A percentile compares a stretch with the other conserved stretches of the same genome.
phyloP scores from a whole-genome alignment of 2,888 invertebrate species.

The Incurvaria masculella region DNA sequence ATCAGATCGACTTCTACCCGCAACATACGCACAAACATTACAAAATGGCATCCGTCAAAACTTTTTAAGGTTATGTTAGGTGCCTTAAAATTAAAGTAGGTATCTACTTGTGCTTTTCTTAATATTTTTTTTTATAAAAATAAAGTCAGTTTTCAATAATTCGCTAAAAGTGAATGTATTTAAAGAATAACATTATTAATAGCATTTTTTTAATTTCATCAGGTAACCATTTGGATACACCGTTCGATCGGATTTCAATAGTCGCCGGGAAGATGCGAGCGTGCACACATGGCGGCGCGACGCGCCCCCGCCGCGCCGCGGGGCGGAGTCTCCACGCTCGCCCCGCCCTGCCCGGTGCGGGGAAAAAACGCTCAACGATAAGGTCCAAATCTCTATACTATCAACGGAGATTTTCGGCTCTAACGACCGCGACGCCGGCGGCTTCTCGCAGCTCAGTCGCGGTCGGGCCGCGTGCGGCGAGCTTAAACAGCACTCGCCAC shows the following conservation, averaged over 20 bases:
- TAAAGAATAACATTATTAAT: no score
- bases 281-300: constrained; percentile 36
- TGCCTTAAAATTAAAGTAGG: no score
- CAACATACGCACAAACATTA: no score
- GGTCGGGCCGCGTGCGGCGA: constrained; percentile 30
- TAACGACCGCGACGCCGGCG: constrained; percentile 35
- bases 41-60: no score
- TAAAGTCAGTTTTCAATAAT: no score
- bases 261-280: neutral
- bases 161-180: no score
- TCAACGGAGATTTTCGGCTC: constrained; percentile 43
- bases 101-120: no score
- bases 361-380: constrained; percentile 32
- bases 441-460: constrained; percentile 11
- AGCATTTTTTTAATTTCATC: neutral
- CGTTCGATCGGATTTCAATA: neutral
- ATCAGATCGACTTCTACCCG: no score
- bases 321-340: constrained; percentile 36
- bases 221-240: neutral
- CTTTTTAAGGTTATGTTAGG: no score
- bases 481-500: constrained; percentile 41
- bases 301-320: constrained; percentile 23
- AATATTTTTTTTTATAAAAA: no score
- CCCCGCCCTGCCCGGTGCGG: constrained; percentile 28
- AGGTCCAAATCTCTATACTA: constrained; percentile 48